A percentile compares a stretch with the other conserved stretches of the same genome.
Evolutionary conservation across 2,113 vertebrate genomes (phyloP).

Genomic region (Oriolus oriolus): DNA sequence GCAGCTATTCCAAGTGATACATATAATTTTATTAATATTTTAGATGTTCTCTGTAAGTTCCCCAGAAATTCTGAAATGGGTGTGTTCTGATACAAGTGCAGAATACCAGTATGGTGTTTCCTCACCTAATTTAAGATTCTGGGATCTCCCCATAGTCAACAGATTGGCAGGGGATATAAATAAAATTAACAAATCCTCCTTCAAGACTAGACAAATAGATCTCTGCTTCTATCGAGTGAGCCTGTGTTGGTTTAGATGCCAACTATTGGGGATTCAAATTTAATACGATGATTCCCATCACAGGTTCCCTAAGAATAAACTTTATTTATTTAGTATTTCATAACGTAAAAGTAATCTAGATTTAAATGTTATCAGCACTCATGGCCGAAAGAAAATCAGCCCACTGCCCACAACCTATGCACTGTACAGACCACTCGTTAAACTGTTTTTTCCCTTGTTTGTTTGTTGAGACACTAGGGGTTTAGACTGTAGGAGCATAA

Average conservation of each 20-base stretch:
- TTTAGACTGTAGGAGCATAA: not conserved
- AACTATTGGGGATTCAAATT: not conserved
- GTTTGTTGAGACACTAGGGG: not conserved
- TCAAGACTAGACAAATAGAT: not conserved
- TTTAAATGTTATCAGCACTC: not conserved
- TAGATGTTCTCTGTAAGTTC: not conserved
- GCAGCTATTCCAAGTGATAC: not conserved
- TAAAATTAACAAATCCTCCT: not conserved
- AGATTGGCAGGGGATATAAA: not conserved
- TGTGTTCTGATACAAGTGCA: not conserved
- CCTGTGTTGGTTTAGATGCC: not conserved
- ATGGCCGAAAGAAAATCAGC: not conserved
- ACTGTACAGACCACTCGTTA: not conserved
- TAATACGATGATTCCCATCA: not conserved
- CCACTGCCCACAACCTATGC: not conserved
- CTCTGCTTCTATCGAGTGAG: not conserved
- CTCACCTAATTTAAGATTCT: not conserved
- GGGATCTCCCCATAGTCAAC: not conserved
- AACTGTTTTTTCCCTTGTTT: not conserved
- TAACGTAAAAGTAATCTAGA: not conserved
- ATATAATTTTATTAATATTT: not conserved
- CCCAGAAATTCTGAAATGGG: not conserved
- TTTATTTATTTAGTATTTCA: not conserved
- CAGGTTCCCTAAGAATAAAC: not conserved
- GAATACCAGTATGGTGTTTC: not conserved